phyloP scores from a whole-genome alignment of 2,797 vertebrate species.

The Sebastes taczanowskii region DNA sequence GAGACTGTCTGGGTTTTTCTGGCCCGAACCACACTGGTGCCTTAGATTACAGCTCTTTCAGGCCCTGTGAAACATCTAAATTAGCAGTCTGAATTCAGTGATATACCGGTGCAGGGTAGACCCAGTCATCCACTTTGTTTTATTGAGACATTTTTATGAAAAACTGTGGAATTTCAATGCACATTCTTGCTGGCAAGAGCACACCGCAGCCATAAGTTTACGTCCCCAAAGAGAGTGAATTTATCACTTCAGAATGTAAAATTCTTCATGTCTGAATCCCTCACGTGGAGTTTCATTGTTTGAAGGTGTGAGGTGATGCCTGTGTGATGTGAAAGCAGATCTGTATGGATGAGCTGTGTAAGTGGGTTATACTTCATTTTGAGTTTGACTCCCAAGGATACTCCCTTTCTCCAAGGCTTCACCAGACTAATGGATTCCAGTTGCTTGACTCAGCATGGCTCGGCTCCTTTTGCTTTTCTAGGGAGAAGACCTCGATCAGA shows the following conservation, averaged over 20 bases:
- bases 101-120: neutral
- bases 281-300: conserved; percentile 14
- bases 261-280: conserved; percentile 35
- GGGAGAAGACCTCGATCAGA: conserved; percentile 32
- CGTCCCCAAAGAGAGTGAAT: neutral
- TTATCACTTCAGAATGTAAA: conserved; percentile 7
- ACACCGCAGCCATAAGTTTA: neutral
- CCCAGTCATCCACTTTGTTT: conserved; percentile 37
- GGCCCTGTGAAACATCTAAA: conserved; percentile 46
- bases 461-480: conserved; percentile 47
- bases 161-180: conserved; percentile 32
- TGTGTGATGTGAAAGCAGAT: conserved; percentile 47
- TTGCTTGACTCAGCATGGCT: conserved; percentile 49
- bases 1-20: conserved; percentile 65
- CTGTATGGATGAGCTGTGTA: conserved; percentile 49
- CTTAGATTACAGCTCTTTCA: conserved; percentile 53
- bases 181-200: conserved; percentile 16
- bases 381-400: conserved; percentile 54
- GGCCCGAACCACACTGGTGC: conserved; percentile 24
- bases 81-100: conserved; percentile 36
- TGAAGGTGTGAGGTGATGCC: conserved; percentile 27
- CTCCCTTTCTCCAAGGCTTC: conserved; percentile 63
- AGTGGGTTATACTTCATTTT: conserved; percentile 61
- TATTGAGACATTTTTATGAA: conserved; percentile 35
- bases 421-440: conserved; percentile 70